phyloP scores from a whole-genome alignment of 2,888 invertebrate genomes.

The Eupithecia centaureata region DNA sequence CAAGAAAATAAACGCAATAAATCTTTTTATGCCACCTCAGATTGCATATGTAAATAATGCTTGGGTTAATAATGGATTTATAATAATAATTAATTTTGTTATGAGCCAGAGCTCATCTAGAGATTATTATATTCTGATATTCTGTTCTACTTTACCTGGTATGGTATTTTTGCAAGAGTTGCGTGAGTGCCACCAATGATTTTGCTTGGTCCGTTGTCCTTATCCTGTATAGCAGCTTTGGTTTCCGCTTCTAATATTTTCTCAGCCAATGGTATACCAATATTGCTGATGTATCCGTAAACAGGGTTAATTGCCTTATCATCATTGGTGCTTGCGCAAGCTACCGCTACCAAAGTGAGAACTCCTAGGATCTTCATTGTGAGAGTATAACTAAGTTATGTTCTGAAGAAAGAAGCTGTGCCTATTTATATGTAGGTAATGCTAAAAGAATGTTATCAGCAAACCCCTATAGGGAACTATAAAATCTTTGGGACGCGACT shows the following conservation, averaged over 20 bases:
- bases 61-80: no score
- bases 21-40: no score
- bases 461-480: background rate
- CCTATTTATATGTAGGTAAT: slow-evolving; percentile 5
- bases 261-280: slow-evolving; percentile 31
- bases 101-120: no score
- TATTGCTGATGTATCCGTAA: slow-evolving; percentile 25
- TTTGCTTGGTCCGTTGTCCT: background rate
- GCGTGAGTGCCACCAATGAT: slow-evolving; percentile 12
- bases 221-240: slow-evolving; percentile 9
- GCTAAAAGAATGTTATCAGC: background rate
- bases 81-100: background rate
- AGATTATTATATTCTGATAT: no score
- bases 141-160: background rate
- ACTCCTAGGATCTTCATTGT: slow-evolving; percentile 36
- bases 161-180: slow-evolving; percentile 7
- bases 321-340: slow-evolving; percentile 14
- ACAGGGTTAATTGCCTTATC: background rate
- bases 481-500: slow-evolving; percentile 1
- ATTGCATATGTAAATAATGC: no score
- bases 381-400: background rate
- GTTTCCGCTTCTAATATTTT: slow-evolving; percentile 33
- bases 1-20: no score
- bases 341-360: slow-evolving; percentile 29
- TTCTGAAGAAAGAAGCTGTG: background rate